These are phyloP conservation scores for Chelon auratus DNA, from an alignment of 2,797 vertebrate genomes.

Conservation along the genomic window DNA sequence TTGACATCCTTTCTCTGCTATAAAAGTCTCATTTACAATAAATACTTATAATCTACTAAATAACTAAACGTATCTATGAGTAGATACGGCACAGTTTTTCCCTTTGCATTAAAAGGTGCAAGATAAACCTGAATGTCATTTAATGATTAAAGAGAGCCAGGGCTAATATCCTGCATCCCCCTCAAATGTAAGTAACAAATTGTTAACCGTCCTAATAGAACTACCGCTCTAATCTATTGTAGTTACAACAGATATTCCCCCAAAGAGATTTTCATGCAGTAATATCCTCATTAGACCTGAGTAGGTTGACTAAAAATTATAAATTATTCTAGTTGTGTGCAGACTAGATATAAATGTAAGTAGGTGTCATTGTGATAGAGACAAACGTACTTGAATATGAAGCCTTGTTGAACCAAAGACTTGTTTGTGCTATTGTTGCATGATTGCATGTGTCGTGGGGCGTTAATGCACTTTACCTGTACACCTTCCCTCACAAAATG, in stretches of 20 bases:
- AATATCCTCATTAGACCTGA: constrained; percentile 12
- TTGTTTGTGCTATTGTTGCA: constrained; percentile 49
- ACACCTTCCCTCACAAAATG: constrained; percentile 19
- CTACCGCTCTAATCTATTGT: constrained; percentile 15
- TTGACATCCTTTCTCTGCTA: constrained; percentile 11
- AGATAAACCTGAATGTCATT: background rate
- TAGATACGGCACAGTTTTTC: background rate
- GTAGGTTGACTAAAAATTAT: constrained; percentile 10
- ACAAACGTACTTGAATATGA: constrained; percentile 25
- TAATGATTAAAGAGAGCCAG: background rate
- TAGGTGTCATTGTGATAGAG: constrained; percentile 7
- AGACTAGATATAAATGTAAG: constrained; percentile 40
- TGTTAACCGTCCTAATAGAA: constrained; percentile 13
- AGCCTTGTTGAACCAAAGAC: constrained; percentile 26
- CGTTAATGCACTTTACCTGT: constrained; percentile 36
- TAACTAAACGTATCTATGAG: too few species aligned
- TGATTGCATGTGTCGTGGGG: constrained; percentile 57
- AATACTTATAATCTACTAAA: background rate
- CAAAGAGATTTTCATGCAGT: constrained; percentile 23
- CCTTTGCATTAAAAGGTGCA: too few species aligned
- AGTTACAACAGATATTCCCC: constrained; percentile 11
- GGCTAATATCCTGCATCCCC: background rate
- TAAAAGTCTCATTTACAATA: background rate
- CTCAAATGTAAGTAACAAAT: constrained; percentile 13
- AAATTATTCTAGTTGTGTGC: constrained; percentile 33